phyloP scores from a whole-genome alignment of 2,797 vertebrate genomes.

The Melanotaenia trifasciata region DNA sequence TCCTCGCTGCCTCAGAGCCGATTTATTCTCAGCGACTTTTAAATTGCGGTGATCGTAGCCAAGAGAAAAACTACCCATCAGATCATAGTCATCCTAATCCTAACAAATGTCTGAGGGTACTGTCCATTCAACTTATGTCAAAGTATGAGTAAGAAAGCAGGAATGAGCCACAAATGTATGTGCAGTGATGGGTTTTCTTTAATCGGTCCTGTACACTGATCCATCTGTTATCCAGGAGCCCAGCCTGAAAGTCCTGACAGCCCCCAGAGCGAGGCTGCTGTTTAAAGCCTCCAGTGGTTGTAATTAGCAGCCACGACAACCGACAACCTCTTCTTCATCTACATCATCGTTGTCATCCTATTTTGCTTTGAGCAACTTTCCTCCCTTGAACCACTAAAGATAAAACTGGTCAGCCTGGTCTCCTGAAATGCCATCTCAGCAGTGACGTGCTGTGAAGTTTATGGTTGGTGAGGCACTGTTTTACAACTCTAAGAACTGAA shows the following conservation, averaged over 20 bases:
- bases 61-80: slow-evolving; percentile 16
- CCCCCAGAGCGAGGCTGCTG: slow-evolving; percentile 51
- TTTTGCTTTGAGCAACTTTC: slow-evolving; percentile 20
- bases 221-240: slow-evolving; percentile 62
- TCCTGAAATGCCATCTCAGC: not conserved
- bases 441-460: too few relatives aligned
- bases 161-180: slow-evolving; percentile 40
- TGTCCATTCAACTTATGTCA: slow-evolving; percentile 31
- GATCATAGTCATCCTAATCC: slow-evolving; percentile 29
- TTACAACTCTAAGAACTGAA: too few relatives aligned
- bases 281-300: slow-evolving; percentile 41
- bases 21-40: slow-evolving; percentile 51
- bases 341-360: slow-evolving; percentile 3
- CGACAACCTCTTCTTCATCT: slow-evolving; percentile 27
- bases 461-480: too few relatives aligned
- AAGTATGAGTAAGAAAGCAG: slow-evolving; percentile 26
- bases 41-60: slow-evolving; percentile 14
- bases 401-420: not conserved
- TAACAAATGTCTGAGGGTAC: slow-evolving; percentile 33
- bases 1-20: slow-evolving; percentile 10
- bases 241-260: slow-evolving; percentile 50
- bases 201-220: slow-evolving; percentile 57
- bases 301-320: slow-evolving; percentile 50
- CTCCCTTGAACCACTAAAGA: slow-evolving; percentile 14
- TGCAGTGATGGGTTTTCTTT: slow-evolving; percentile 65